Conservation (phyloP, 2,888 invertebrate species). For the Mycalesis mineus region DNA sequence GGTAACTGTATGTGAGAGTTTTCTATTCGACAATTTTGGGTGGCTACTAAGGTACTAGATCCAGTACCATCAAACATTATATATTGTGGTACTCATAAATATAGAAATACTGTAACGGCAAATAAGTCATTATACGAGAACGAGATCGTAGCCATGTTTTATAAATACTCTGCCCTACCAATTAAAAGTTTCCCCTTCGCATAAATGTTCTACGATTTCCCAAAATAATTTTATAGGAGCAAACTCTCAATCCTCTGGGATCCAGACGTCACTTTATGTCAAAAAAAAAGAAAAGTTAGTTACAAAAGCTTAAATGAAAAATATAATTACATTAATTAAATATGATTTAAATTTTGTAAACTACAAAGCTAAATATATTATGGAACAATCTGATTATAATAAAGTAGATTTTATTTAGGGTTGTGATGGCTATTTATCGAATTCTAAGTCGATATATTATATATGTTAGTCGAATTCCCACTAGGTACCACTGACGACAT, state of each 20-base stretch:
- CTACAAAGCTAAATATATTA: no score
- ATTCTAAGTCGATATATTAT: background rate
- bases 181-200: slow-evolving; percentile 1
- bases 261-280: background rate
- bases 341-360: no score
- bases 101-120: no score
- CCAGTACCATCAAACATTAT: no score
- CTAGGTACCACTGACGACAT: no score
- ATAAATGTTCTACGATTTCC: background rate
- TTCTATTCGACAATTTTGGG: no score
- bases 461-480: background rate
- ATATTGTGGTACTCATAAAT: no score
- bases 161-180: background rate
- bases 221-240: background rate
- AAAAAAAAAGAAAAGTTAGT: background rate
- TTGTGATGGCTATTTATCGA: background rate
- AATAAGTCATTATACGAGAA: no score
- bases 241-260: background rate
- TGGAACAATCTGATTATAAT: no score
- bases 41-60: no score
- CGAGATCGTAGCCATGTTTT: no score
- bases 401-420: background rate
- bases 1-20: no score
- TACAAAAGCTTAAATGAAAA: background rate
- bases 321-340: background rate